Percentiles rank a stretch among this genome's conserved stretches.
phyloP scores from a whole-genome alignment of 2,113 vertebrate species.

The Psittacara wagleri region DNA sequence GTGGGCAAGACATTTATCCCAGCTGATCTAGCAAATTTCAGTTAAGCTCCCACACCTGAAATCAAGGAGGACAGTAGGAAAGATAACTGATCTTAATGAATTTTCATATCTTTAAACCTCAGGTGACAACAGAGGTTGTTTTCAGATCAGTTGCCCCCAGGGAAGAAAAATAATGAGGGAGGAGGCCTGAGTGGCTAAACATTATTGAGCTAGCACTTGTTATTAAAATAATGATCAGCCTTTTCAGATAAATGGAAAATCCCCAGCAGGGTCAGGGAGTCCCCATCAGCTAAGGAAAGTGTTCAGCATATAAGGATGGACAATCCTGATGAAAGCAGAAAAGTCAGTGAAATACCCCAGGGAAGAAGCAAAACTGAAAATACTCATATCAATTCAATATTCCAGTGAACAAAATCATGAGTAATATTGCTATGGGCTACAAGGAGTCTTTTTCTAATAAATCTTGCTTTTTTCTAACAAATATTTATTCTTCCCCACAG shows the following conservation, averaged over 20 bases:
- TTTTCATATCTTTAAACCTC: background rate
- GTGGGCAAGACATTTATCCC: background rate
- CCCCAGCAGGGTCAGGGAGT: background rate
- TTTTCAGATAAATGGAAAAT: constrained; percentile 28
- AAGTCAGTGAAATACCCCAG: background rate
- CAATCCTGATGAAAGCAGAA: background rate
- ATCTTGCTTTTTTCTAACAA: background rate
- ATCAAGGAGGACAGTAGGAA: background rate
- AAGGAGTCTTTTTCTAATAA: background rate
- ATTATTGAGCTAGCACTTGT: constrained; percentile 30
- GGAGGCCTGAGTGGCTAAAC: background rate
- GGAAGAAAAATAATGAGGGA: constrained; percentile 58
- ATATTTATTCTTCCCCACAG: background rate
- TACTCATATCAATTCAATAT: background rate
- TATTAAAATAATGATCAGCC: constrained; percentile 49
- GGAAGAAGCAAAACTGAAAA: background rate
- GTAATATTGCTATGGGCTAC: background rate
- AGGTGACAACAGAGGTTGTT: background rate
- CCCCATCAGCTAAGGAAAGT: background rate
- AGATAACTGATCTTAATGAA: constrained; percentile 1
- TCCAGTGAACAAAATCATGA: background rate
- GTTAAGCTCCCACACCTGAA: background rate
- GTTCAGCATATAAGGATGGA: background rate
- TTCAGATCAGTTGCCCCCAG: background rate
- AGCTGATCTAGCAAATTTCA: background rate